Evolutionary conservation across 2,888 invertebrate species (phyloP).

Genomic region (Laspeyria flexula): DNA sequence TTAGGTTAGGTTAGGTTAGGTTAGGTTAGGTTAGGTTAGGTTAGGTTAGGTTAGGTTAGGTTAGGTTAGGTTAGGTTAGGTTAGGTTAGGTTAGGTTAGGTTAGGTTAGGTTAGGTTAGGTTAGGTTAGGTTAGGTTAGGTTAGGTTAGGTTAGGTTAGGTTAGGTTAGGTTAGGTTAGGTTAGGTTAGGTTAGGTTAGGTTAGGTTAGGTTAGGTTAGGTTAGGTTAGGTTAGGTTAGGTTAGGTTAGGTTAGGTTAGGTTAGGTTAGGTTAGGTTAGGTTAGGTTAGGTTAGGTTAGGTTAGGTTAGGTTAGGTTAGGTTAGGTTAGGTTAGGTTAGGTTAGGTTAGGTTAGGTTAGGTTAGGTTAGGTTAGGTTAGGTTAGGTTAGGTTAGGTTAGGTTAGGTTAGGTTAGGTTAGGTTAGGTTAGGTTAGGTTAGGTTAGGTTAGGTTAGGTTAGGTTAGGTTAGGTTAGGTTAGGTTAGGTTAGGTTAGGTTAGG

Average conservation of each 20-base stretch:
- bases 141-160: conserved; percentile 20
- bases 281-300: conserved; percentile 41
- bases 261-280: conserved; percentile 32
- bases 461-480: conserved; percentile 26
- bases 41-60: conserved; percentile 24
- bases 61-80: conserved; percentile 26
- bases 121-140: conserved; percentile 25
- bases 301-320: conserved; percentile 42
- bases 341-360: conserved; percentile 40
- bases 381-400: conserved; percentile 30
- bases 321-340: conserved; percentile 46
- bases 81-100: conserved; percentile 20
- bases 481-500: conserved; percentile 21
- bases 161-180: conserved; percentile 31
- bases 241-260: conserved; percentile 35
- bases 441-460: conserved; percentile 22
- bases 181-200: conserved; percentile 34
- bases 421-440: conserved; percentile 24
- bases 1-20: conserved; percentile 23
- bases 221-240: conserved; percentile 34
- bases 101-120: conserved; percentile 22
- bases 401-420: conserved; percentile 22
- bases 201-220: conserved; percentile 32
- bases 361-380: conserved; percentile 33
- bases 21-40: conserved; percentile 28